Conservation (phyloP, 2,888 invertebrate genomes). For the Campoplex capitator region DNA sequence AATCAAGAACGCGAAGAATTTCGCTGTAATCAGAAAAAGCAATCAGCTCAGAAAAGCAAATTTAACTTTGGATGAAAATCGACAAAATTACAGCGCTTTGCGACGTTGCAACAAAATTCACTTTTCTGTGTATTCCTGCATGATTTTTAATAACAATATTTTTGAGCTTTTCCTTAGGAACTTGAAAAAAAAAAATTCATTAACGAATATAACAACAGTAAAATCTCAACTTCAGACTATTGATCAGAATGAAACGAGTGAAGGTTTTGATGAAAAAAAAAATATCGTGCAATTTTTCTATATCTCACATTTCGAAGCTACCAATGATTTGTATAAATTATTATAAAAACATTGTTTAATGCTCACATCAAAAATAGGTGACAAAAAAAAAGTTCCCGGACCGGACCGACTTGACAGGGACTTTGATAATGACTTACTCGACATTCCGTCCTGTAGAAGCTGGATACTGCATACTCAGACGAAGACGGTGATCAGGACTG, state of each 20-base stretch:
- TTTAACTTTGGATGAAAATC: background rate
- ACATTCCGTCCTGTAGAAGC: slow-evolving; percentile 94
- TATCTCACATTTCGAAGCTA: too few relatives aligned
- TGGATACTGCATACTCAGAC: slow-evolving; percentile 93
- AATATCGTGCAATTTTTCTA: background rate
- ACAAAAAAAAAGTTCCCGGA: background rate
- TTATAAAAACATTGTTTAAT: slow-evolving; percentile 2
- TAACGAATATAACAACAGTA: too few relatives aligned
- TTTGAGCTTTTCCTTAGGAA: too few relatives aligned
- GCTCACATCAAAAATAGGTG: background rate
- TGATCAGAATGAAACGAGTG: too few relatives aligned
- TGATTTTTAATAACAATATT: too few relatives aligned
- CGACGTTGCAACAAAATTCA: too few relatives aligned
- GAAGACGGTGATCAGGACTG: slow-evolving; percentile 91
- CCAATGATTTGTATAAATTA: background rate
- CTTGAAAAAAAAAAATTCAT: too few relatives aligned
- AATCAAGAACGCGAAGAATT: slow-evolving; percentile 93
- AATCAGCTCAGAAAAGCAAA: background rate
- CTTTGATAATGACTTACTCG: slow-evolving; percentile 87
- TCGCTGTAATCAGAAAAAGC: slow-evolving; percentile 87
- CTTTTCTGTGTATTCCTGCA: too few relatives aligned
- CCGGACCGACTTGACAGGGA: background rate
- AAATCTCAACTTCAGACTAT: too few relatives aligned
- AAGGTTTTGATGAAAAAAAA: too few relatives aligned
- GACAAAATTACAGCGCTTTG: background rate